Base-by-base conservation (phyloP, 2,888 invertebrate species). In the Melinaea menophilus region DNA sequence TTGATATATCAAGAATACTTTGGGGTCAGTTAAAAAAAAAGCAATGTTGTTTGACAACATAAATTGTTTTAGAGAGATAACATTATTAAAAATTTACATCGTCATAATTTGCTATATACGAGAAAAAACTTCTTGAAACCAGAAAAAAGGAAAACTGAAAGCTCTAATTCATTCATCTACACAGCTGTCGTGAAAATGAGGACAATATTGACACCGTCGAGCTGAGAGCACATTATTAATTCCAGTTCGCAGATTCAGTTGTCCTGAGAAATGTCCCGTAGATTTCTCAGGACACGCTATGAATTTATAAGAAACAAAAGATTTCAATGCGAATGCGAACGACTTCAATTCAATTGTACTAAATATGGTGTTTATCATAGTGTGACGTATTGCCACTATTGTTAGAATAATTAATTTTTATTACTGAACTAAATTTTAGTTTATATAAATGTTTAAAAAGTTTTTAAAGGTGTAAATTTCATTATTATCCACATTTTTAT, bases 181-280 rank as follows among this genome's bases (percentile, higher is more conserved):
- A 60, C 46, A 57, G 41, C 58, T 59, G 56, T 63, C 60, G 59
- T 13, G 56, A 31, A 61, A 41, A 45, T 55, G 61, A 55, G 57
- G 55, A 41, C 7, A 2, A 58, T 55, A 63, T 60, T 51, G 56
- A 56, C 57, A 54, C 59, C 56, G 9, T 41, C 46, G 45, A 62
- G 64, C 57, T 63, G 61, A 63, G 65, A 61, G 64, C 61, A 62
- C 68, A 69, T 68, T 68, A 69, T 68, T 69, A 68, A 68, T 68
- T 69, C 66, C 63, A 55, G 58, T 35, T 62, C 60, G 66, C 37
- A 65, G 55, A 65, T 64, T 58, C 68, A 22, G 41, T 47, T 55
- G 59, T 62, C 65, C 60, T 63, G 58, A 47, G 62, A 66, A 63
- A 66, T n/a, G n/a, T n/a, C n/a, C n/a, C n/a, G n/a, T n/a, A n/a